phyloP scores from a whole-genome alignment of 2,888 invertebrate genomes.

The Himalopsyche anomala region DNA sequence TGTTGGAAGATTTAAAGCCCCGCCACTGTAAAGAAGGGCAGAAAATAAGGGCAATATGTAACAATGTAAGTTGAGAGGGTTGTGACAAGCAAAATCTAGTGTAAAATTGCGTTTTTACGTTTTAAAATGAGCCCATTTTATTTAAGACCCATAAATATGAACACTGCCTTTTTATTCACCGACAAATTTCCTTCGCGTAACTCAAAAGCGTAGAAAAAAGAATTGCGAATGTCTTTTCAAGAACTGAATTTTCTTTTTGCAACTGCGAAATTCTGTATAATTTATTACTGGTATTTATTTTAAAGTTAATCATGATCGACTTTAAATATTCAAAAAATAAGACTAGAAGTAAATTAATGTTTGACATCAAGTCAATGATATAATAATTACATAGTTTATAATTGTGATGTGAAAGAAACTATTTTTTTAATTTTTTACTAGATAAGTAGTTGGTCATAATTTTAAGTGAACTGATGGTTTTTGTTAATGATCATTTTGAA shows the following conservation, averaged over 20 bases:
- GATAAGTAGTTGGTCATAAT: too few relatives aligned
- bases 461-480: too few relatives aligned
- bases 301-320: too few relatives aligned
- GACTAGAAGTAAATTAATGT: too few relatives aligned
- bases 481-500: too few relatives aligned
- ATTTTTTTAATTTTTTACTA: too few relatives aligned
- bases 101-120: constrained; percentile 70
- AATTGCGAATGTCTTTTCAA: not conserved
- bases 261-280: not conserved
- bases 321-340: too few relatives aligned
- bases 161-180: constrained; percentile 19
- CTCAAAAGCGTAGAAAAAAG: not conserved
- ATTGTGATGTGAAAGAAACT: too few relatives aligned
- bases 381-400: too few relatives aligned
- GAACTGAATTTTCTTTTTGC: not conserved
- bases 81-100: constrained; percentile 73
- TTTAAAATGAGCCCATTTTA: constrained; percentile 69
- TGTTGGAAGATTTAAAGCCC: not conserved
- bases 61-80: constrained; percentile 71
- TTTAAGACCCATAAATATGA: constrained; percentile 66
- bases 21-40: constrained; percentile 36
- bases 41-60: constrained; percentile 67
- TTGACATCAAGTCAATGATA: too few relatives aligned
- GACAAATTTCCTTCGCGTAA: not conserved
- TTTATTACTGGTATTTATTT: too few relatives aligned